Evolutionary conservation across 2,888 invertebrate species (phyloP), one percentile per base, ranked within the genome.

Genomic region (Cerceris rybyensis): DNA sequence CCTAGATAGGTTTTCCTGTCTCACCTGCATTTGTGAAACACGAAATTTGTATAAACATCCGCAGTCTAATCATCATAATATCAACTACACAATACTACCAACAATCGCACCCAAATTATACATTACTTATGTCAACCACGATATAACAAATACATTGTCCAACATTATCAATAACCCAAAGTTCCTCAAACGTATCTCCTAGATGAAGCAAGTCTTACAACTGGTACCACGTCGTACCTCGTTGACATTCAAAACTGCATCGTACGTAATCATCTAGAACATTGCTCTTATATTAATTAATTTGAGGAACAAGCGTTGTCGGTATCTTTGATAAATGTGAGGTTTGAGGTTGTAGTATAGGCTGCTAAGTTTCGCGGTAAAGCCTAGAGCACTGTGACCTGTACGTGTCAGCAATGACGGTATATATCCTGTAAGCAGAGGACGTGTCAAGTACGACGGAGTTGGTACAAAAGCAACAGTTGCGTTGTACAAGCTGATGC

Each of bases 401-500:
- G 67, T 70, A 61, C 69, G 43, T 64, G 78, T 78, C 66, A 64
- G 39, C 58, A 41, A 39, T 61, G 77, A 46, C 14, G 71, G 55
- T 59, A 58, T 28, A 28, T 57, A 70, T 66, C 42, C 70, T 63
- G 42, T 14, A 59, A 74, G 58, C 65, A 11, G 39, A 54, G 72
- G 49, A 63, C 39, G 61, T 63, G 71, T 70, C 58, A 66, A 63
- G 43, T 70, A 43, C 57, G 49, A 55, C 43, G 59, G 59, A 68
- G 54, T 72, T 59, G 69, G 28, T 41, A 58, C 65, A 61, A 83
- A 84, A 83, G 78, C 78, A 78, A 73, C 73, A 67, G 76, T 82
- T 80, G 64, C 52, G 39, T 14, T 49, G 11, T 28, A 7, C 54
- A 59, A 66, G 28, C 67, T 50, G 57, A 49, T 59, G 46, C 52